Base-by-base conservation (phyloP, 2,797 vertebrate genomes). In the Sus cebifrons region DNA sequence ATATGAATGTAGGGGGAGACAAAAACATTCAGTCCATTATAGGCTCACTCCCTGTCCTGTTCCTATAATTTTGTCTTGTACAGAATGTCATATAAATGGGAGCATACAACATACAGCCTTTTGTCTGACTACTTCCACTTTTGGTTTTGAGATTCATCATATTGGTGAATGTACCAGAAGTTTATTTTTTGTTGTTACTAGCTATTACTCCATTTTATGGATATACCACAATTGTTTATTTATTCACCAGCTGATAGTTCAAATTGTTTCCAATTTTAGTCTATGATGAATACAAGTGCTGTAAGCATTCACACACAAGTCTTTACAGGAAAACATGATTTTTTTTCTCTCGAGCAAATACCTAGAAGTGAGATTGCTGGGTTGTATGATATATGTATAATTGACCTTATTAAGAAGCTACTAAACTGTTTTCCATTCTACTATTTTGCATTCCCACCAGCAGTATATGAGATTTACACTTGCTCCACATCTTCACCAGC, bases 161-260 rank as follows among this genome's bases (percentile, higher is more conserved):
- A 9, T 32, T 81, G 27, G 84, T 96, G 40, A 89, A 68, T 60
- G 21, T 56, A 40, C 64, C 14, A 65, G 17, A 21, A 21, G 58
- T 67, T 96, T 85, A 36, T 73, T 95, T 65, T 36, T 67, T 75
- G 17, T 71, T 96, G 36, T 64, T 78, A 13, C n/a, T 81, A 58
- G 25, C 4, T 74, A n/a, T 18, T 78, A 68, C 67, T 89, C 5
- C n/a, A n/a, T n/a, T 71, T 32, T 29, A 77, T 44, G 5, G 36
- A 82, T 68, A 83, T 60, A 54, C 16, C 10, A 78, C 32, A 60
- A 14, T 8, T 73, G 11, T 6, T 79, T 78, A 78, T 79, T 65
- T 3, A 7, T 68, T 91, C 25, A 40, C n/a, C 14, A 74, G 79
- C 3, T 67, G 64, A 73, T 23, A 58, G 70, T 74, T 71, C 36